Evolutionary conservation across 2,888 invertebrate genomes (phyloP).

Genomic region (Villa cingulata): DNA sequence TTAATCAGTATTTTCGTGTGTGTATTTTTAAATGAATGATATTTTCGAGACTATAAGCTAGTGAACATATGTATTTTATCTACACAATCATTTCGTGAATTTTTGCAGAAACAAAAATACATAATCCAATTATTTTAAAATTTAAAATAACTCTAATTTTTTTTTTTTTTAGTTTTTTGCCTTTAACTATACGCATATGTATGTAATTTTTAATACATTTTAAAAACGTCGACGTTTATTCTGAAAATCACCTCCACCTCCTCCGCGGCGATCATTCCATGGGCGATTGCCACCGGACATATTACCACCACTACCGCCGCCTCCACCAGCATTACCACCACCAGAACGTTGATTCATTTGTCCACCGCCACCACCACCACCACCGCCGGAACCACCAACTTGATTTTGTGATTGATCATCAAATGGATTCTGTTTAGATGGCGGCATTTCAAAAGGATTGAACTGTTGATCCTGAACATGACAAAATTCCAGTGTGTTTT

Average conservation of each 20-base stretch:
- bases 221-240: constrained; percentile 34
- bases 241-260: constrained; percentile 20
- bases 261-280: constrained; percentile 22
- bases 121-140: not conserved
- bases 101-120: too few relatives aligned
- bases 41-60: too few relatives aligned
- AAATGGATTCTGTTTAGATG: constrained; percentile 24
- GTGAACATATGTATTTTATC: too few relatives aligned
- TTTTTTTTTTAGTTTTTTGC: too few relatives aligned
- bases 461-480: constrained; percentile 27
- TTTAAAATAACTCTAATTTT: not conserved
- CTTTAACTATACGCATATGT: too few relatives aligned
- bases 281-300: constrained; percentile 13
- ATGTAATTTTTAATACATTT: constrained; percentile 6
- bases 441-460: constrained; percentile 18
- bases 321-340: constrained; percentile 14
- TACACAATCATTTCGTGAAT: too few relatives aligned
- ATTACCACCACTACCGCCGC: constrained; percentile 13
- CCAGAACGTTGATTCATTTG: constrained; percentile 16
- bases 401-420: constrained; percentile 24
- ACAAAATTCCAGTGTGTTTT: constrained; percentile 13
- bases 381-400: constrained; percentile 27
- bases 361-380: constrained; percentile 9
- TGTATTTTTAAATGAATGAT: too few relatives aligned
- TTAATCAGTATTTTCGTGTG: too few relatives aligned